Evolutionary conservation across 2,797 vertebrate genomes (phyloP).

Genomic region (Eupleurogrammus muticus): DNA sequence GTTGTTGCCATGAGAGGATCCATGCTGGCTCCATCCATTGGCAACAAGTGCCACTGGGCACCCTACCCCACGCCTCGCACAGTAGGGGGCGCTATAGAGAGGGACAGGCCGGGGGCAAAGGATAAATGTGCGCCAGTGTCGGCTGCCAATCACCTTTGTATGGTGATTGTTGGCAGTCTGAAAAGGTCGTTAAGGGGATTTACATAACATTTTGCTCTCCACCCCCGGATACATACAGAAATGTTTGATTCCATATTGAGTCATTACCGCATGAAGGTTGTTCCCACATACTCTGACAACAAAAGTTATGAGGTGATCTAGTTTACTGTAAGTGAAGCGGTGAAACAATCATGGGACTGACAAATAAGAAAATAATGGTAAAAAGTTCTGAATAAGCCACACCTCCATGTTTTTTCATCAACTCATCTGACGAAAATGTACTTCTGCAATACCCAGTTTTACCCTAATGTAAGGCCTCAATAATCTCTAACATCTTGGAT

Average conservation of each 20-base stretch:
- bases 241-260: conserved; percentile 72
- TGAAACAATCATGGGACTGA: conserved; percentile 3
- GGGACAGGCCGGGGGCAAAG: conserved; percentile 78
- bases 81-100: conserved; percentile 87
- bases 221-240: conserved; percentile 70
- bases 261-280: conserved; percentile 41
- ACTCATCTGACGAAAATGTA: background rate
- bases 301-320: conserved; percentile 1
- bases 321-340: background rate
- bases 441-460: background rate
- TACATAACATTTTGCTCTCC: conserved; percentile 86
- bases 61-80: conserved; percentile 86
- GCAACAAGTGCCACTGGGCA: conserved; percentile 84
- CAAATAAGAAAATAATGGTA: background rate
- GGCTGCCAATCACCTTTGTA: conserved; percentile 88
- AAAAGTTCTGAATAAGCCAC: background rate
- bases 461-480: background rate
- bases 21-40: conserved; percentile 82
- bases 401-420: background rate
- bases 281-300: conserved; percentile 42
- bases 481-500: background rate
- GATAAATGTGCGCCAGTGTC: conserved; percentile 84
- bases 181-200: conserved; percentile 87
- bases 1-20: conserved; percentile 82
- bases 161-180: conserved; percentile 78